These are phyloP conservation scores for Stomatorhinus walkeri DNA, from an alignment of 2,797 vertebrate genomes.

Conservation along the genomic window DNA sequence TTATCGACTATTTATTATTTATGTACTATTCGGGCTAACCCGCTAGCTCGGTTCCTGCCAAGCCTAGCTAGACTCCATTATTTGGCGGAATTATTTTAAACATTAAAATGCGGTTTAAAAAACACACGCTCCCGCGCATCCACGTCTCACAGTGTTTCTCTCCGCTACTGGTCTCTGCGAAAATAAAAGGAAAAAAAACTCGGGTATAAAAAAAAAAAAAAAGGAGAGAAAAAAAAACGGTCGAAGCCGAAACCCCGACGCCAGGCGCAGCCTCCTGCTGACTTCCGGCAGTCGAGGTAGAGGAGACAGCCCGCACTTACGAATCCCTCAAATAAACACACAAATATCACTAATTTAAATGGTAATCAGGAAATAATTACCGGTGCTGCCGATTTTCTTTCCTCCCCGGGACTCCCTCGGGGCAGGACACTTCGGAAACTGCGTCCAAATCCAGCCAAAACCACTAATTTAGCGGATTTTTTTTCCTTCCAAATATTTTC, in stretches of 20 bases:
- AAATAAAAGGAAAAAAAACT: conserved; percentile 44
- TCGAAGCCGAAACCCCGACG: conserved; percentile 57
- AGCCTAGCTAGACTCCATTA: background rate
- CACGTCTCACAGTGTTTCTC: conserved; percentile 36
- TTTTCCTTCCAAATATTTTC: conserved; percentile 32
- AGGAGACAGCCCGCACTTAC: conserved; percentile 36
- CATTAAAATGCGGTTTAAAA: conserved; percentile 40
- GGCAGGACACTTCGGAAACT: conserved; percentile 68
- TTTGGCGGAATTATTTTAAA: conserved; percentile 10
- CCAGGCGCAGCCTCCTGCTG: conserved; percentile 61
- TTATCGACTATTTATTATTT: background rate
- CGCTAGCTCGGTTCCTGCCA: background rate
- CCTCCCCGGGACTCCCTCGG: conserved; percentile 56
- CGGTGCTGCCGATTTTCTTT: conserved; percentile 56
- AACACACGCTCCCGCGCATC: conserved; percentile 43
- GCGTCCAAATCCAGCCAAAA: conserved; percentile 63
- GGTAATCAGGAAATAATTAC: conserved; percentile 56
- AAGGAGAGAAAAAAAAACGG: conserved; percentile 44
- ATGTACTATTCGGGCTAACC: background rate
- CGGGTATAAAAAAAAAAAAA: conserved; percentile 48
- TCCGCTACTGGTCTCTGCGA: conserved; percentile 48
- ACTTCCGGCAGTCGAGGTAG: conserved; percentile 68
- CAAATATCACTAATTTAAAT: conserved; percentile 51
- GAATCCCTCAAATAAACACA: conserved; percentile 51
- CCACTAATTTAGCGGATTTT: conserved; percentile 56